phyloP scores from a whole-genome alignment of 1,140 invertebrate species.

The Whitmania pigra region DNA sequence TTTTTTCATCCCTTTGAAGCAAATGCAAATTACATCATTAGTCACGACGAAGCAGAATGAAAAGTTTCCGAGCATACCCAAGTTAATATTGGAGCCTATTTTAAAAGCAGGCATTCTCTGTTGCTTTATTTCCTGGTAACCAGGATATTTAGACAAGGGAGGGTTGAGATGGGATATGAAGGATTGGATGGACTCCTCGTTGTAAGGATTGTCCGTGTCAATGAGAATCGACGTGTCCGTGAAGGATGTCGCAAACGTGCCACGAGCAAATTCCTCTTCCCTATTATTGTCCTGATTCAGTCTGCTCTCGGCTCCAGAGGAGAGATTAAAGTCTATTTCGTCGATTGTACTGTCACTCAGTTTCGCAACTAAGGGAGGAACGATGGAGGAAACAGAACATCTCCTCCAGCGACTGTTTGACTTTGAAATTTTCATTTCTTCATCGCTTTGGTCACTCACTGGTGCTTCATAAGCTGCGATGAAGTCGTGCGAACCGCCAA shows the following conservation, averaged over 20 bases:
- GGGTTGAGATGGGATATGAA: background rate
- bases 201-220: conserved; percentile 1
- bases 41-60: background rate
- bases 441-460: no score
- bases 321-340: no score
- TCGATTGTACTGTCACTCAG: no score
- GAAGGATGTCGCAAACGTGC: background rate
- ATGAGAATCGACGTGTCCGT: background rate
- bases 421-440: no score
- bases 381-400: no score
- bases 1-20: background rate
- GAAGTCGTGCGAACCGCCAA: no score
- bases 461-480: no score
- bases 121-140: background rate
- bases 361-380: no score
- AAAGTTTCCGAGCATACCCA: background rate
- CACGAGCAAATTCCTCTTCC: no score
- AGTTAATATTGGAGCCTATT: background rate
- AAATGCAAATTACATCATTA: background rate
- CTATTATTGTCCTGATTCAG: no score
- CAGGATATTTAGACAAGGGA: background rate
- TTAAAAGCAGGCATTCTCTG: conserved; percentile 8
- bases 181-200: background rate
- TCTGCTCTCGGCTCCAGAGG: no score
- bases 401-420: no score